A percentile compares a stretch with the other conserved stretches of the same genome.
phyloP scores from a whole-genome alignment of 2,888 invertebrate genomes.

The Chrysomela aeneicollis region DNA sequence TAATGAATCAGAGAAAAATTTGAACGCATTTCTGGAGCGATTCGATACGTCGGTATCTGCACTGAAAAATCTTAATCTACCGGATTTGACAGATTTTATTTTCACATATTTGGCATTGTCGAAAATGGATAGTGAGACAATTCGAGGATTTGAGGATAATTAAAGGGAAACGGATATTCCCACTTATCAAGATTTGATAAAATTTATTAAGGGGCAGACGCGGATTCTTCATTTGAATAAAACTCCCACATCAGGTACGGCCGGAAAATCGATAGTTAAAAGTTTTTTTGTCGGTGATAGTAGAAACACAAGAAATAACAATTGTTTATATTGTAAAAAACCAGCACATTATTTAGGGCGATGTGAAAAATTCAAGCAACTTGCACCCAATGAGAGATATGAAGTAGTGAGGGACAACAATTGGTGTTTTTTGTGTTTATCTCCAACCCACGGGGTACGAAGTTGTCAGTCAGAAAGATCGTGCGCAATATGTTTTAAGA shows the following conservation, averaged over 20 bases:
- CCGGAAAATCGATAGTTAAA: no score
- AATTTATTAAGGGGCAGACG: conserved; percentile 1
- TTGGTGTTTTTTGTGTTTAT: conserved; percentile 15
- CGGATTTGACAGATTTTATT: conserved; percentile 5
- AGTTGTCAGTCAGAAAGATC: neutral
- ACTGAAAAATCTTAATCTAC: conserved; percentile 10
- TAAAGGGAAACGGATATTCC: neutral
- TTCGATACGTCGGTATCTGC: neutral
- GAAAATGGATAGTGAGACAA: conserved; percentile 11
- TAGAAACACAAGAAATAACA: no score
- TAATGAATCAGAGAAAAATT: conserved; percentile 7
- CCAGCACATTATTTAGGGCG: neutral
- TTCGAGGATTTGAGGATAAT: neutral
- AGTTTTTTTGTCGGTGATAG: no score
- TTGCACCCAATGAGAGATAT: conserved; percentile 6
- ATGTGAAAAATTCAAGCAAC: conserved; percentile 8
- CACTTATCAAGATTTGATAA: conserved; percentile 7
- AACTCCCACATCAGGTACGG: no score
- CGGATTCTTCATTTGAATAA: conserved; percentile 1
- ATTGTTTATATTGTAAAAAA: conserved; percentile 11
- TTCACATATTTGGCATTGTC: neutral
- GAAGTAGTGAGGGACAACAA: neutral
- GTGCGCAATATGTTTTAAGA: neutral
- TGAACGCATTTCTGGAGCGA: conserved; percentile 13
- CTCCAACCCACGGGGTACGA: neutral